Base-by-base conservation (phyloP, 2,888 invertebrate genomes). In the Brenthis hecate region DNA sequence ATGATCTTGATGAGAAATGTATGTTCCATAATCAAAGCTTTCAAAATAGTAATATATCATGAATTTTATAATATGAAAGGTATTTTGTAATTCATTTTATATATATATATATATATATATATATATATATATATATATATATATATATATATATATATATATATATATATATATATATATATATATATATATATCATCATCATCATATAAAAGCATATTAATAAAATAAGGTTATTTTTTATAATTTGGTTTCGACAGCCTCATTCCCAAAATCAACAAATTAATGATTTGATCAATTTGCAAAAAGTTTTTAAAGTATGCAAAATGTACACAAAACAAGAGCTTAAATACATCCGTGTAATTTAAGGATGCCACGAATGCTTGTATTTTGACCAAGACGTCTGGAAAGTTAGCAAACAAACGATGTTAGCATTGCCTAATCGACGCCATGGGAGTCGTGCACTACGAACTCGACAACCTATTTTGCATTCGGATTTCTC, bases 361-460 rank as follows among this genome's bases (percentile, higher is more conserved):
- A 66, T 50, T 66, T 55, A 61, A 28, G 36, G 60, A 19, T 53
- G 47, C 55, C 54, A 43, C 50, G 60, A 79, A 81, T 83, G 81
- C 80, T 81, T 77, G 79, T 79, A 77, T 79, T 78, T 77, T 78
- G 79, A 80, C 76, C 68, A 69, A 67, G 77, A 76, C 78, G 85
- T 85, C 86, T 88, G 83, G 78, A 76, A 86, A 89, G 85, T 87
- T 85, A 77, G 81, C 84, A 87, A 88, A 88, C 86, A 89, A 87
- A 88, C 85, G 85, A 80, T 86, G 87, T 90, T 89, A 89, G 86
- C 87, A 85, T 88, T 83, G 84, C 82, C 83, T 89, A 89, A 91
- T 88, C 86, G 87, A 86, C 88, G 85, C 81, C 86, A 78, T 80
- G 88, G 88, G 87, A 86, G 81, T 81, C 76, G 78, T 82, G 58